Conservation (phyloP, 1,140 invertebrate genomes). For the Bursaphelenchus mucronatus region DNA sequence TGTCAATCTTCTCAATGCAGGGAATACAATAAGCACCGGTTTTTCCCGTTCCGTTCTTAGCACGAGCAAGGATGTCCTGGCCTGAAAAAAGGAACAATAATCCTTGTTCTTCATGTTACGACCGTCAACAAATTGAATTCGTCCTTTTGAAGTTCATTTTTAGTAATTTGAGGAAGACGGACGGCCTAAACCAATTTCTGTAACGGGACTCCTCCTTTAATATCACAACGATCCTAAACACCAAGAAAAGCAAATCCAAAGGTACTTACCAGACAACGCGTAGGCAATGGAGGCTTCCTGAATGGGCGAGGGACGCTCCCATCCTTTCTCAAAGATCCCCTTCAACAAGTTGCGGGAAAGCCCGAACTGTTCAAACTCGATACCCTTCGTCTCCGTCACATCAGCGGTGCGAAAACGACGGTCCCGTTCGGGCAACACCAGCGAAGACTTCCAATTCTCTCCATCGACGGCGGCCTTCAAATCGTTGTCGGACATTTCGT, state of each 20-base stretch:
- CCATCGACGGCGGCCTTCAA: constrained; percentile 16
- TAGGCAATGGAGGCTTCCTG: constrained; percentile 98
- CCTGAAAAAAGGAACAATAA: constrained; percentile 42
- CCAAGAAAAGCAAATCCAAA: neutral
- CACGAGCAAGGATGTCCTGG: constrained; percentile 92
- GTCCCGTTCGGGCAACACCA: constrained; percentile 92
- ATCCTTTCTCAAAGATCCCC: constrained; percentile 99
- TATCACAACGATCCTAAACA: no score
- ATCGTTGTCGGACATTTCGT: no score
- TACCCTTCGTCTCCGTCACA: constrained; percentile 90
- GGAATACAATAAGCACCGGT: constrained; percentile 99
- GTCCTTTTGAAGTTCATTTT: no score
- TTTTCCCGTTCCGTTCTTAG: constrained; percentile 99
- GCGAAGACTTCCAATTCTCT: constrained; percentile 87
- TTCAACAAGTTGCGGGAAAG: constrained; percentile 92
- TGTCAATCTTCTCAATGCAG: constrained; percentile 87
- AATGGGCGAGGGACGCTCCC: constrained; percentile 98
- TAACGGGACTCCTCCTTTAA: no score
- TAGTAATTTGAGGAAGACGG: no score
- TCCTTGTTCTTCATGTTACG: neutral
- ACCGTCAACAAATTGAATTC: no score
- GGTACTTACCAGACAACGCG: constrained; percentile 77
- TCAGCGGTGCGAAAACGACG: constrained; percentile 91
- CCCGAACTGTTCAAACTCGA: constrained; percentile 99
- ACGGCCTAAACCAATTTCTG: no score